Evolutionary conservation across 2,888 invertebrate genomes (phyloP).

Genomic region (Tachina lurida): DNA sequence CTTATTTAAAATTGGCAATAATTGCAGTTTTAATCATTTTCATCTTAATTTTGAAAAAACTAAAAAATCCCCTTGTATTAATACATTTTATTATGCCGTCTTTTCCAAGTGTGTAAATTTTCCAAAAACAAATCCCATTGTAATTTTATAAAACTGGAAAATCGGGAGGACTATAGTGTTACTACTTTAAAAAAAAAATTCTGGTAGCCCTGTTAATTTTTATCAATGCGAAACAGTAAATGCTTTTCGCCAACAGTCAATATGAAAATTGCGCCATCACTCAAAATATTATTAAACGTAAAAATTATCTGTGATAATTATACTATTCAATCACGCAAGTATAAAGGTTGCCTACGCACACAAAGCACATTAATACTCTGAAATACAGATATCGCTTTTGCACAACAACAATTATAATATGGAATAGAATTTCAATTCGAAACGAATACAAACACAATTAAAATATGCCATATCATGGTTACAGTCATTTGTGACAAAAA

Average conservation of each 20-base stretch:
- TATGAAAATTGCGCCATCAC: conserved; percentile 36
- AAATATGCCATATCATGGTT: conserved; percentile 41
- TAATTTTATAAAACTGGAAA: too few species aligned
- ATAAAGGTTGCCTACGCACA: conserved; percentile 19
- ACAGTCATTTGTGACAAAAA: conserved; percentile 35
- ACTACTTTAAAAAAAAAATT: not conserved
- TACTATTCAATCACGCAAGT: not conserved
- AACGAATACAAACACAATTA: conserved; percentile 5
- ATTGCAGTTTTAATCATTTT: too few species aligned
- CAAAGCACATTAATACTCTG: not conserved
- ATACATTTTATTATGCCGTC: too few species aligned
- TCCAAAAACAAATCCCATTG: too few species aligned
- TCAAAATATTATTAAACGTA: conserved; percentile 13
- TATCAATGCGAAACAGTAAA: not conserved
- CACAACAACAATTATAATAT: not conserved
- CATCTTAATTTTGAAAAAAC: too few species aligned
- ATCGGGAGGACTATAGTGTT: too few species aligned
- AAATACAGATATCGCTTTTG: not conserved
- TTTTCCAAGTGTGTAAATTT: too few species aligned
- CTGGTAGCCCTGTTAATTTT: not conserved
- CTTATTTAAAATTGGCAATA: too few species aligned
- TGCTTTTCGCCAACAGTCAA: not conserved
- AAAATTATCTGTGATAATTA: conserved; percentile 46
- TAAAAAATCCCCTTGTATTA: too few species aligned
- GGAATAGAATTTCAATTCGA: not conserved